Conservation (phyloP, 2,888 invertebrate genomes). For the Crocallis elinguaria region DNA sequence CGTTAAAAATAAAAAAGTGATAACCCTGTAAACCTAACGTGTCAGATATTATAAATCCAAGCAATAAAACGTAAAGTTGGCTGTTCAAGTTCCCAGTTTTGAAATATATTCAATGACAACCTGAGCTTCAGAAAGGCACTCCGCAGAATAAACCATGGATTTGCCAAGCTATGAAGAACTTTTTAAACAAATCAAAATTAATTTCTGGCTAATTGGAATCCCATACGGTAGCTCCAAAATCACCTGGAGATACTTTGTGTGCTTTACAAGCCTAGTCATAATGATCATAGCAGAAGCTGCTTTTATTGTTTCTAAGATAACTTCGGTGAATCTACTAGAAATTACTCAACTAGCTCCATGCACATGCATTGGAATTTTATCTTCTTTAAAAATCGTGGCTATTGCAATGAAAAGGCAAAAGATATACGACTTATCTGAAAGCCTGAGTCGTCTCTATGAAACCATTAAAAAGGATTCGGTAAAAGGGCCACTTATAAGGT, state of each 20-base stretch:
- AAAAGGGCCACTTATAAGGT: conserved; percentile 47
- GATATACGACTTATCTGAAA: conserved; percentile 51
- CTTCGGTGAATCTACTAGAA: conserved; percentile 60
- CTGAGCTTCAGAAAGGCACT: not conserved
- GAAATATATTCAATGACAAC: not conserved
- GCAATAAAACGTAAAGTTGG: conserved; percentile 3
- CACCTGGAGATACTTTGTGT: conserved; percentile 46
- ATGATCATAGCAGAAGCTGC: conserved; percentile 49
- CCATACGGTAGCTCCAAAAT: conserved; percentile 49
- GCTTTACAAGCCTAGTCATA: conserved; percentile 38
- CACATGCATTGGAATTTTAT: conserved; percentile 54
- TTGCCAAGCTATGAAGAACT: conserved; percentile 59
- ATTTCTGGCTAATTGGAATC: conserved; percentile 59
- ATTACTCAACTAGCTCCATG: conserved; percentile 65
- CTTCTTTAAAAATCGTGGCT: conserved; percentile 53
- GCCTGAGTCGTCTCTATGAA: conserved; percentile 49
- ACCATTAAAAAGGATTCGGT: conserved; percentile 45
- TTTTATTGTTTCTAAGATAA: conserved; percentile 58
- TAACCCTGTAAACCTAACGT: conserved; percentile 11
- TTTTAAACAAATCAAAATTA: conserved; percentile 56
- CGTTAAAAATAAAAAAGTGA: not conserved
- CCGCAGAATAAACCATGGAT: conserved; percentile 43
- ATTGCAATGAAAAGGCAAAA: conserved; percentile 44
- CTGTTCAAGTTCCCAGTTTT: not conserved
- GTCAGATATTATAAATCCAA: conserved; percentile 8